Evolutionary conservation across 2,888 invertebrate genomes (phyloP).

Genomic region (Dioctria linearis): DNA sequence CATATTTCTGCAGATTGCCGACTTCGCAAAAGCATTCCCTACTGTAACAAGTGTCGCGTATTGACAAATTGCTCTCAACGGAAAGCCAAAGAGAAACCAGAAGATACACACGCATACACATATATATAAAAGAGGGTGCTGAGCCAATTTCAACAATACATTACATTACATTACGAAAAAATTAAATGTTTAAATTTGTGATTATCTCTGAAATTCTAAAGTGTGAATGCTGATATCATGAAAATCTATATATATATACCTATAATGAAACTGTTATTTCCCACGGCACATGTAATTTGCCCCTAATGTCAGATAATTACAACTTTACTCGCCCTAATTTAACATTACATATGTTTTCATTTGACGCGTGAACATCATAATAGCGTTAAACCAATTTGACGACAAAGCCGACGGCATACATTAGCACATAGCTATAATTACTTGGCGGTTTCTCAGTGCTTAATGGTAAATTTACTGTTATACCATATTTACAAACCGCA

Average conservation of each 20-base stretch:
- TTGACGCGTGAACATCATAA: not conserved
- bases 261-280: not conserved
- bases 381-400: not conserved
- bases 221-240: not conserved
- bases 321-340: not conserved
- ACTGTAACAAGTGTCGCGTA: no score
- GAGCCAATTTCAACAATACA: no score
- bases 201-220: not conserved
- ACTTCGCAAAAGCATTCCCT: no score
- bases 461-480: not conserved
- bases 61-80: no score
- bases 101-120: no score
- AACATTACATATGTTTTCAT: constrained; percentile 16
- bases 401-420: not conserved
- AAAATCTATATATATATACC: not conserved
- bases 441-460: not conserved
- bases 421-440: constrained; percentile 9
- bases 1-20: no score
- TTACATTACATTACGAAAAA: no score
- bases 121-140: no score
- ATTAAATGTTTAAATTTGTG: no score
- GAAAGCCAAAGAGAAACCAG: no score
- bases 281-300: constrained; percentile 17
- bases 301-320: constrained; percentile 6
- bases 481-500: not conserved